Conservation (phyloP, 2,888 invertebrate genomes). For the Tuberolachnus salignus region DNA sequence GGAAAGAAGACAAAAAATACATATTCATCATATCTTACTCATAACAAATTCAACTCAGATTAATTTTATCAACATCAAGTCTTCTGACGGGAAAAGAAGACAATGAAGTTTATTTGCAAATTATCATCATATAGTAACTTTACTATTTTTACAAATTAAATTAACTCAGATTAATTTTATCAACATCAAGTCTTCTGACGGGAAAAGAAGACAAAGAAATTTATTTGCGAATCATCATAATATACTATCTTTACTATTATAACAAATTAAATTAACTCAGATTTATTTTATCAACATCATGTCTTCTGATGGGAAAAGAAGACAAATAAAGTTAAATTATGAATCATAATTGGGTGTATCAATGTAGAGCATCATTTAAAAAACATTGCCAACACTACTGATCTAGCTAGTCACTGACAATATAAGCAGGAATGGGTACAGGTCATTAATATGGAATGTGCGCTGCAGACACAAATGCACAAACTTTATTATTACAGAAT, state of each 20-base stretch:
- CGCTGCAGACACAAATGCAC: too few relatives aligned
- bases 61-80: too few relatives aligned
- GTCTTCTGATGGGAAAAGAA: slow-evolving; percentile 52
- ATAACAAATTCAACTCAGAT: too few relatives aligned
- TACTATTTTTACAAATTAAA: background rate
- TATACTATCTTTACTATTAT: too few relatives aligned
- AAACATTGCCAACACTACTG: too few relatives aligned
- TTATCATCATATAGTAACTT: too few relatives aligned
- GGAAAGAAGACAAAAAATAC: slow-evolving; percentile 50
- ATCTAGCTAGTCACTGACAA: too few relatives aligned
- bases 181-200: slow-evolving; percentile 46
- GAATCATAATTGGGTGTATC: slow-evolving; percentile 30
- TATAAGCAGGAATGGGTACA: too few relatives aligned
- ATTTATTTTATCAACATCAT: slow-evolving; percentile 33
- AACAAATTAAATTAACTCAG: slow-evolving; percentile 35
- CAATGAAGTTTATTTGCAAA: too few relatives aligned
- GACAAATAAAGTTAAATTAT: slow-evolving; percentile 29
- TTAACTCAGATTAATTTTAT: slow-evolving; percentile 35
- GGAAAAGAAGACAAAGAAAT: slow-evolving; percentile 54
- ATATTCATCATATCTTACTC: slow-evolving; percentile 28
- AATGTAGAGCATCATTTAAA: background rate
- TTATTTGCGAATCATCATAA: slow-evolving; percentile 22
- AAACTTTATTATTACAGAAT: too few relatives aligned
- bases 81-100: too few relatives aligned
- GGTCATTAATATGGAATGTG: too few relatives aligned